phyloP scores from a whole-genome alignment of 2,113 vertebrate species.

The Sardina pilchardus region DNA sequence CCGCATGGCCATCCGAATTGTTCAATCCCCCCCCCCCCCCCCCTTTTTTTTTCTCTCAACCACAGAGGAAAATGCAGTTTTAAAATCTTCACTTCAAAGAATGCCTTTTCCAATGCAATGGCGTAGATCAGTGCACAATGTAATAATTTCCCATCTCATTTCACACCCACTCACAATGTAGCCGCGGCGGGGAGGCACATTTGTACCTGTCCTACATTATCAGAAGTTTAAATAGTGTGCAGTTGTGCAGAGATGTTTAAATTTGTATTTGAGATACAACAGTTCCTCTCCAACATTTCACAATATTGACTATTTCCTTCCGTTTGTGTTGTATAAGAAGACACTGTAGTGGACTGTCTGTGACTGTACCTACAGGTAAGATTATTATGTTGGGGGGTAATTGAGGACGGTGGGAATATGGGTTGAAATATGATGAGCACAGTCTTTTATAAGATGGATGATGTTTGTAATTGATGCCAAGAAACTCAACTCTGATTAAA shows the following conservation, averaged over 20 bases:
- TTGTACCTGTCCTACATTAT: slow-evolving; percentile 10
- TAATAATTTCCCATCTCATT: slow-evolving; percentile 39
- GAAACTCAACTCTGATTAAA: not conserved
- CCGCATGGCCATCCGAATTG: slow-evolving; percentile 42
- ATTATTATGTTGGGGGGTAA: not conserved
- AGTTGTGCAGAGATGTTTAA: slow-evolving; percentile 2
- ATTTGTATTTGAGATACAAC: not conserved
- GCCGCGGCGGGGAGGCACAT: not conserved
- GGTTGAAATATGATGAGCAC: not conserved
- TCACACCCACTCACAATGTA: slow-evolving; percentile 24
- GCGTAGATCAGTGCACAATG: slow-evolving; percentile 41
- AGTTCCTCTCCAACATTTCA: not conserved
- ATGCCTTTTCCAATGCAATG: not conserved
- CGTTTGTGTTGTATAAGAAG: not conserved
- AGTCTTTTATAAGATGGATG: not conserved
- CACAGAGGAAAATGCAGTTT: not conserved
- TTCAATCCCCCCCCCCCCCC: slow-evolving; percentile 14
- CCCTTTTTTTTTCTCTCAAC: not conserved
- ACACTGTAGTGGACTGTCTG: not conserved
- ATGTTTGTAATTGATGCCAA: not conserved
- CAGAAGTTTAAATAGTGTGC: not conserved
- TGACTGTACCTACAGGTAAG: not conserved
- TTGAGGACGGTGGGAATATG: not conserved
- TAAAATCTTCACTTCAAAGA: slow-evolving; percentile 44
- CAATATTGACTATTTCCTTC: slow-evolving; percentile 9